These are phyloP conservation scores for Phrixothrix hirtus DNA, from an alignment of 2,888 invertebrate species.

Conservation along the genomic window DNA sequence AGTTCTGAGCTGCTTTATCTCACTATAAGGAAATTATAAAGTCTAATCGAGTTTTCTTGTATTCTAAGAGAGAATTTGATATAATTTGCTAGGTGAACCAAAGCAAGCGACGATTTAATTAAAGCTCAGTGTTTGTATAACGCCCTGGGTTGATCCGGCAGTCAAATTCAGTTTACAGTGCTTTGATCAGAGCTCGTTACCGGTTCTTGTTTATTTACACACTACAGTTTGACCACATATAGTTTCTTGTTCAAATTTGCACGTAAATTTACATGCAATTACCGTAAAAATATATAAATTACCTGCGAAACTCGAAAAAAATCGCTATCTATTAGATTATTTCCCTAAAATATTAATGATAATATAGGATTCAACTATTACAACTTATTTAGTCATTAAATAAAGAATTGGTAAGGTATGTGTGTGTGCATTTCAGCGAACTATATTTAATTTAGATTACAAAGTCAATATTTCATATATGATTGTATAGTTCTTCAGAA, in stretches of 20 bases:
- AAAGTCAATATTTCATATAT: no score
- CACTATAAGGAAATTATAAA: slow-evolving; percentile 21
- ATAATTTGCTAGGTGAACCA: slow-evolving; percentile 40
- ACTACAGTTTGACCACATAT: slow-evolving; percentile 26
- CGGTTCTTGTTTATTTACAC: slow-evolving; percentile 37
- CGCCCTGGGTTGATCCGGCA: slow-evolving; percentile 44
- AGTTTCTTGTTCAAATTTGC: slow-evolving; percentile 13
- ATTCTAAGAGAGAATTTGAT: slow-evolving; percentile 27
- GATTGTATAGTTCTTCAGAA: no score
- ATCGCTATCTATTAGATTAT: no score
- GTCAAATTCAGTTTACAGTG: slow-evolving; percentile 47
- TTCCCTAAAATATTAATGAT: no score
- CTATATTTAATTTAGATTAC: no score
- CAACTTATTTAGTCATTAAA: no score
- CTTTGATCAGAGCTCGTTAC: slow-evolving; percentile 48
- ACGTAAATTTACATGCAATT: neutral
- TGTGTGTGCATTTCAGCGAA: no score
- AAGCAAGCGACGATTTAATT: slow-evolving; percentile 47
- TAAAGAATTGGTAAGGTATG: no score
- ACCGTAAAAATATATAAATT: slow-evolving; percentile 16
- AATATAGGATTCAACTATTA: no score
- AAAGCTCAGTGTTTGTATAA: slow-evolving; percentile 44
- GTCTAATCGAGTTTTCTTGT: slow-evolving; percentile 24
- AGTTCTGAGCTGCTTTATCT: slow-evolving; percentile 13
- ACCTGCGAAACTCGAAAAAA: no score